Evolutionary conservation across 2,797 vertebrate genomes (phyloP).

Genomic region (Etheostoma perlongum): DNA sequence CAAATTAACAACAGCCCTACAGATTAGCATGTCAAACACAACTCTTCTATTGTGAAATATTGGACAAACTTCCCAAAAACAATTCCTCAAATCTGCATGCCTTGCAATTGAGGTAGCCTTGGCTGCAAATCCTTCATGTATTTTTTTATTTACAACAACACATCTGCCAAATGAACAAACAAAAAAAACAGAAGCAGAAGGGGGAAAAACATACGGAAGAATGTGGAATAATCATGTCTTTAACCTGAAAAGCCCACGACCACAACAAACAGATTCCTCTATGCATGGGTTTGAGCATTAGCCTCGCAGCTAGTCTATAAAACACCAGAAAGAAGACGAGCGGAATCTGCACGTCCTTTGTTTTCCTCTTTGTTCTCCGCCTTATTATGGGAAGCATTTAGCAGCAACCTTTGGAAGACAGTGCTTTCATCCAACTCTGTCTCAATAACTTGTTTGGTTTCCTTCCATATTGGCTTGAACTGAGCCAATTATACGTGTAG

Average conservation of each 20-base stretch:
- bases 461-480: slow-evolving; percentile 31
- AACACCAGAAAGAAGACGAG: slow-evolving; percentile 68
- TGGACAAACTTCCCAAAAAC: background rate
- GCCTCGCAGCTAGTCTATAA: slow-evolving; percentile 77
- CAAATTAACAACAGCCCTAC: background rate
- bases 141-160: slow-evolving; percentile 15
- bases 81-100: background rate
- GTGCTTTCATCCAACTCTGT: slow-evolving; percentile 41
- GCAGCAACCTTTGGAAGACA: slow-evolving; percentile 38
- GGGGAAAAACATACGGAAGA: slow-evolving; percentile 24
- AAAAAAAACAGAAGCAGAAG: slow-evolving; percentile 31
- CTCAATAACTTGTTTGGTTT: slow-evolving; percentile 38
- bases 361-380: slow-evolving; percentile 74
- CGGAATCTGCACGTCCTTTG: slow-evolving; percentile 68
- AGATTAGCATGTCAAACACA: background rate
- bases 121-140: background rate
- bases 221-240: slow-evolving; percentile 44
- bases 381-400: slow-evolving; percentile 69
- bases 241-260: slow-evolving; percentile 67
- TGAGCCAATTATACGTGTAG: slow-evolving; percentile 39
- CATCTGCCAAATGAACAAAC: slow-evolving; percentile 1
- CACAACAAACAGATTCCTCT: slow-evolving; percentile 80
- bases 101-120: background rate
- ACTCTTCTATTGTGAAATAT: background rate
- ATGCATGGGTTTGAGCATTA: slow-evolving; percentile 57